These are phyloP conservation scores for Drosophila robusta DNA, from an alignment of 2,888 invertebrate species.

Conservation along the genomic window DNA sequence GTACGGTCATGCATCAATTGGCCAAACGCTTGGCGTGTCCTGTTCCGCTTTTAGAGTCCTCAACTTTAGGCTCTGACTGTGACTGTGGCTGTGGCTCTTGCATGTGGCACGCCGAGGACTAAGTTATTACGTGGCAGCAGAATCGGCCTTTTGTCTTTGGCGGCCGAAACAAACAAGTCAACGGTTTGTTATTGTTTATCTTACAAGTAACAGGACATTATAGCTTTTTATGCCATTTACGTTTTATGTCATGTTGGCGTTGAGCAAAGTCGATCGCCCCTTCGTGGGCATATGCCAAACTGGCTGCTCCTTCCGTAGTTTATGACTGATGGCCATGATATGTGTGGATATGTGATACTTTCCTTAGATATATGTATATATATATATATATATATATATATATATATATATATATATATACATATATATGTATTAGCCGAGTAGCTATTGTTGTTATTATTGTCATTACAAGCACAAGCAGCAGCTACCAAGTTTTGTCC, in stretches of 20 bases:
- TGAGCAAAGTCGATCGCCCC: conserved; percentile 51
- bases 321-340: conserved; percentile 71
- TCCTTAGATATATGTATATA: conserved; percentile 1
- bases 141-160: conserved; percentile 51
- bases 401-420: neutral
- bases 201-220: conserved; percentile 68
- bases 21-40: conserved; percentile 45
- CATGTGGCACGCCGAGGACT: conserved; percentile 63
- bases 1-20: conserved; percentile 51
- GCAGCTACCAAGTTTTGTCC: conserved; percentile 42
- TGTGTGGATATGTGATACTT: conserved; percentile 64
- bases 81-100: conserved; percentile 29
- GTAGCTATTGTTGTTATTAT: conserved; percentile 29
- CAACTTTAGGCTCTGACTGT: conserved; percentile 3
- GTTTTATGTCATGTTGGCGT: conserved; percentile 66
- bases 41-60: conserved; percentile 14
- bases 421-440: conserved; percentile 16
- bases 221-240: conserved; percentile 80
- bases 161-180: conserved; percentile 51
- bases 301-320: conserved; percentile 54
- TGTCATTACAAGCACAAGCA: conserved; percentile 61
- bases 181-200: conserved; percentile 76
- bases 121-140: conserved; percentile 59
- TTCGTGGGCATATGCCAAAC: conserved; percentile 41
- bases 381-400: neutral